Conservation (phyloP, 2,113 vertebrate species). For the Desmodus rotundus region DNA sequence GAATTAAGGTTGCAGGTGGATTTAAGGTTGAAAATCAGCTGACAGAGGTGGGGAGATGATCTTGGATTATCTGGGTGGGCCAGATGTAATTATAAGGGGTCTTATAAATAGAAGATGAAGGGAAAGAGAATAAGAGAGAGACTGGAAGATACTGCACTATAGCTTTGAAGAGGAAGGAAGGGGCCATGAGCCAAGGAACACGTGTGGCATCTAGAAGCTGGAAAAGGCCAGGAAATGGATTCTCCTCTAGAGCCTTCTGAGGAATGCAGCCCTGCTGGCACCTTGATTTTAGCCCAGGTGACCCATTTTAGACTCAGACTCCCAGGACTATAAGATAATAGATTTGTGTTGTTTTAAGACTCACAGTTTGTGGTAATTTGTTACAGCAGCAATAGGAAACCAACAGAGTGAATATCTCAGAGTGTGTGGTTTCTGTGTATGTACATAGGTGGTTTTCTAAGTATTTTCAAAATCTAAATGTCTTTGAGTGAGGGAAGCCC, state of each 20-base stretch:
- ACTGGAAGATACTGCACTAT: not conserved
- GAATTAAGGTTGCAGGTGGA: not conserved
- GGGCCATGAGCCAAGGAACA: not conserved
- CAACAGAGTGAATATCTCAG: not conserved
- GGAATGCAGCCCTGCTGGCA: not conserved
- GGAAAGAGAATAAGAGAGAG: not conserved
- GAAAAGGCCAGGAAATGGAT: fast-evolving
- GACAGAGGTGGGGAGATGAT: not conserved
- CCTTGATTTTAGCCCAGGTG: not conserved
- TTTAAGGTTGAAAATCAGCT: not conserved
- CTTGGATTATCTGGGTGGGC: not conserved
- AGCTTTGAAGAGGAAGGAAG: not conserved
- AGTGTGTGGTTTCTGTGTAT: not conserved
- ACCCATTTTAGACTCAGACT: not conserved
- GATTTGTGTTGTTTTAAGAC: not conserved
- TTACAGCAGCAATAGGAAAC: not conserved
- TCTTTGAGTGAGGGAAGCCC: not conserved
- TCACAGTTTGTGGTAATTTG: not conserved
- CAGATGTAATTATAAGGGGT: too few relatives aligned
- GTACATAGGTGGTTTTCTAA: not conserved
- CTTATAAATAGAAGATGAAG: not conserved
- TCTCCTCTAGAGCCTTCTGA: not conserved
- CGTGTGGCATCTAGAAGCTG: not conserved
- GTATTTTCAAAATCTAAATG: not conserved
- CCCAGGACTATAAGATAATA: not conserved